Conservation (phyloP, 2,113 vertebrate genomes). For the Gobio gobio region DNA sequence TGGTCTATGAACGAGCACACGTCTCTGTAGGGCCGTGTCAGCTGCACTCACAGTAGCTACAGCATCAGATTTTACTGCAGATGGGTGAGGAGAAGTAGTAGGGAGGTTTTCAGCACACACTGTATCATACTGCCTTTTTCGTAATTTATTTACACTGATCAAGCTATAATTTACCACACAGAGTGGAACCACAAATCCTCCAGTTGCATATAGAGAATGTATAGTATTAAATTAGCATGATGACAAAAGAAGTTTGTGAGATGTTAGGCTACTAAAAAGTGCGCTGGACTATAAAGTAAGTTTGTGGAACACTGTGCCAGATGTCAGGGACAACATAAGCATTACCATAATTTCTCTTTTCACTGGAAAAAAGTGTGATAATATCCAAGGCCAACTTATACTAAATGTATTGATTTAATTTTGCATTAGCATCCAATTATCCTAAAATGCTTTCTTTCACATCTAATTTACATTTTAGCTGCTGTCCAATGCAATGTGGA, state of each 20-base stretch:
- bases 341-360: background rate
- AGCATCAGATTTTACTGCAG: conserved; percentile 12
- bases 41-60: background rate
- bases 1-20: conserved; percentile 25
- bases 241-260: background rate
- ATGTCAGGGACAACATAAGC: background rate
- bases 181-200: background rate
- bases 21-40: background rate
- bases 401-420: background rate
- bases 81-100: conserved; percentile 25
- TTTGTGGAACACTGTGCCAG: background rate
- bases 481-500: background rate
- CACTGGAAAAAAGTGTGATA: background rate
- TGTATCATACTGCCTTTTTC: conserved; percentile 15
- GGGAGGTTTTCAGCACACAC: conserved; percentile 28
- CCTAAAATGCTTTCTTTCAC: conserved; percentile 9
- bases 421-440: conserved; percentile 23
- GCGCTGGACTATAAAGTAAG: background rate
- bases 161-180: conserved; percentile 13
- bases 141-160: conserved; percentile 11
- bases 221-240: background rate
- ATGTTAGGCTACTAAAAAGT: background rate
- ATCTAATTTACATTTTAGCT: conserved; percentile 25
- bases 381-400: background rate
- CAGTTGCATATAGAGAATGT: conserved; percentile 9